Conservation (phyloP, 2,797 vertebrate species). For the Thaleichthys pacificus region DNA sequence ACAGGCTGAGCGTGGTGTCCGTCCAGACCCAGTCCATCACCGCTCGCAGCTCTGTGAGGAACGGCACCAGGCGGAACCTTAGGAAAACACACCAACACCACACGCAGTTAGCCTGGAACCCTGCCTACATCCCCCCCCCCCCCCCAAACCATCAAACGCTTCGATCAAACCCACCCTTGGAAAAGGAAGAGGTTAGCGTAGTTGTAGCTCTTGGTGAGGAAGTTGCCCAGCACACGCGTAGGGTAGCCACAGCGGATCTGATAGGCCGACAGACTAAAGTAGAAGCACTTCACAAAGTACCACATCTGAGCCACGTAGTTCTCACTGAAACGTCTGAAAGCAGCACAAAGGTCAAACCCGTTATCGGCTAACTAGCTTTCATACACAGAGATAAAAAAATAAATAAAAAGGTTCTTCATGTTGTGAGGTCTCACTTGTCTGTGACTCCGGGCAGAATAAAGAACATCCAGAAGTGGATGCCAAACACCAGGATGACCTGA, state of each 20-base stretch:
- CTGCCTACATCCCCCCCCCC: background rate
- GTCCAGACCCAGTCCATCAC: slow-evolving; percentile 99
- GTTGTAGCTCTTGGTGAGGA: slow-evolving; percentile 99
- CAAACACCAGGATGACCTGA: slow-evolving; percentile 96
- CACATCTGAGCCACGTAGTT: slow-evolving; percentile 96
- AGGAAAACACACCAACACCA: background rate
- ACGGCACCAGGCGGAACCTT: slow-evolving; percentile 96
- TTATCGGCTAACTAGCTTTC: background rate
- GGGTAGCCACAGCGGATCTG: slow-evolving; percentile 99
- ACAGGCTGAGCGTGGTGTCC: slow-evolving; percentile 95
- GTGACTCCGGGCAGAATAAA: slow-evolving; percentile 94
- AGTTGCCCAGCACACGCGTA: slow-evolving; percentile 96
- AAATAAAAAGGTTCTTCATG: background rate
- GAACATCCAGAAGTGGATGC: slow-evolving; percentile 99
- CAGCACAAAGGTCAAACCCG: slow-evolving; percentile 20
- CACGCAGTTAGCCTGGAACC: background rate
- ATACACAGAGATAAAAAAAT: background rate
- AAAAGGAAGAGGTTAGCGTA: slow-evolving; percentile 98
- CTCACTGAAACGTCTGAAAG: slow-evolving; percentile 90
- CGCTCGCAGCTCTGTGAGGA: slow-evolving; percentile 94
- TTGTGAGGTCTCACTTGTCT: slow-evolving; percentile 80
- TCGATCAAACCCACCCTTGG: slow-evolving; percentile 86
- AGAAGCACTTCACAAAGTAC: slow-evolving; percentile 99
- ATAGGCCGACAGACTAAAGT: slow-evolving; percentile 98
- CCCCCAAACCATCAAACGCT: background rate